Conservation (phyloP, 2,888 invertebrate genomes). For the Lepidochrysops patricia region DNA sequence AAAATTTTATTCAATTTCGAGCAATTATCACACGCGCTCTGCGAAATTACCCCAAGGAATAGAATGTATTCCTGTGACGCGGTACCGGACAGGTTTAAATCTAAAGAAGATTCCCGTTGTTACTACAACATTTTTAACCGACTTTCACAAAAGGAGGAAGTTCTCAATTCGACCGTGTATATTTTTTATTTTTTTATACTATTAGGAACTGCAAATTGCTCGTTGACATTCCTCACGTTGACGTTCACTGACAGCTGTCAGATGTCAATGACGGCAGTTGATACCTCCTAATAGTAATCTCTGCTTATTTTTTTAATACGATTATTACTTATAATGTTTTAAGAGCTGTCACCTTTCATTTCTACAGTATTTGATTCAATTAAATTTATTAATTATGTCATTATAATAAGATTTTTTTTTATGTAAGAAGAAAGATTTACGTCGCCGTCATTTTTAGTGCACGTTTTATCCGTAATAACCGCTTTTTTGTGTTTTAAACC, state of each 20-base stretch:
- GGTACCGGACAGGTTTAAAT: constrained; percentile 53
- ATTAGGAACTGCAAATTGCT: constrained; percentile 30
- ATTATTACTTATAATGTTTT: too few species aligned
- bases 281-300: background rate
- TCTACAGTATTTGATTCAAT: too few species aligned
- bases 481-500: too few species aligned
- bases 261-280: background rate
- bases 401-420: too few species aligned
- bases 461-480: too few species aligned
- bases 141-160: too few species aligned
- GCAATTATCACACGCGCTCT: constrained; percentile 72
- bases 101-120: constrained; percentile 55
- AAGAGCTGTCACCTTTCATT: too few species aligned
- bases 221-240: constrained; percentile 11
- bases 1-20: constrained; percentile 69
- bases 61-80: constrained; percentile 45
- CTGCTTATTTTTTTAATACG: background rate
- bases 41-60: constrained; percentile 71
- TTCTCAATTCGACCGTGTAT: too few species aligned
- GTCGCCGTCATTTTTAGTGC: too few species aligned
- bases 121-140: constrained; percentile 52
- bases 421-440: too few species aligned
- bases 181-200: constrained; percentile 50
- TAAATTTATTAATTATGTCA: too few species aligned
- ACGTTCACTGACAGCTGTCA: background rate